phyloP scores from a whole-genome alignment of 2,797 vertebrate genomes.

The Poliocrania exsul region DNA sequence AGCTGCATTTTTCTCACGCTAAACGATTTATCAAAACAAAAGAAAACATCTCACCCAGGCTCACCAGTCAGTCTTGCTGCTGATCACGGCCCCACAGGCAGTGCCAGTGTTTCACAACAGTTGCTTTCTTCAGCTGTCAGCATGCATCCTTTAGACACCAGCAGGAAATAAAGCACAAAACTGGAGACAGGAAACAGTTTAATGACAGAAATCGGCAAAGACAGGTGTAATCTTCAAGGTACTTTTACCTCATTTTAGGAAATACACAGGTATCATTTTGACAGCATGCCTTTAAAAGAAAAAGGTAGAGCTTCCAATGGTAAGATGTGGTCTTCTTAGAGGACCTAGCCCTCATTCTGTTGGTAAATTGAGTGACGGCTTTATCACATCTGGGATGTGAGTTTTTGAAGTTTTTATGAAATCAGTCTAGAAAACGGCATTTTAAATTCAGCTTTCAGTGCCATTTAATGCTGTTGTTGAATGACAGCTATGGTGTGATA shows the following conservation, averaged over 20 bases:
- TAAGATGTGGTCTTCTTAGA: not conserved
- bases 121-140: conserved; percentile 6
- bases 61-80: not conserved
- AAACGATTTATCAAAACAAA: conserved; percentile 1
- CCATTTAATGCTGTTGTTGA: not conserved
- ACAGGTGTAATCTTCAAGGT: conserved; percentile 46
- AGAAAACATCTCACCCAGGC: conserved; percentile 1
- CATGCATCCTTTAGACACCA: not conserved
- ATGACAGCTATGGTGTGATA: not conserved
- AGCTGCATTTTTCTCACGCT: not conserved
- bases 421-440: not conserved
- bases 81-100: conserved; percentile 6
- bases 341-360: not conserved
- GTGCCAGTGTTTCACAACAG: conserved; percentile 13
- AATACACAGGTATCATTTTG: not conserved
- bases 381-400: not conserved
- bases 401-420: not conserved
- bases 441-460: not conserved
- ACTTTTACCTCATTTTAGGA: conserved; percentile 23
- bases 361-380: not conserved
- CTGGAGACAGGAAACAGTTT: conserved; percentile 4
- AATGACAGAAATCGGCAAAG: conserved; percentile 32
- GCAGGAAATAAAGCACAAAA: conserved; percentile 27
- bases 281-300: not conserved
- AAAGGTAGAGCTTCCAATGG: not conserved